Evolutionary conservation across 2,113 vertebrate genomes (phyloP).

Genomic region (Pterocles gutturalis): DNA sequence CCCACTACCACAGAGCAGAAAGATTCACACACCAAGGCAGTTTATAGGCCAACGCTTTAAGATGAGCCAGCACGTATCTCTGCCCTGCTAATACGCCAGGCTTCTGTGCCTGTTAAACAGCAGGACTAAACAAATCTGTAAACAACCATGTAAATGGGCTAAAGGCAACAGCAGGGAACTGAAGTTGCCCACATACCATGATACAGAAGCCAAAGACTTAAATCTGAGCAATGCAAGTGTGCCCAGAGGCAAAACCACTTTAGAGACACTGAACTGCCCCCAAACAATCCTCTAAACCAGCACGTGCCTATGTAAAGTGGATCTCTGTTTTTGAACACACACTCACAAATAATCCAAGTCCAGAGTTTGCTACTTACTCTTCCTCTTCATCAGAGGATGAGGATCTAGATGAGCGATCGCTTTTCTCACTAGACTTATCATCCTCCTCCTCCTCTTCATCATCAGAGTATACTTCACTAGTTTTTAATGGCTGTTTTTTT

Average conservation of each 20-base stretch:
- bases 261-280: background rate
- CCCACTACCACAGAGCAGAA: background rate
- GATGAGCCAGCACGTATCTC: background rate
- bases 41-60: background rate
- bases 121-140: background rate
- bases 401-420: slow-evolving; percentile 91
- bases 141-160: background rate
- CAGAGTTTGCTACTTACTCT: slow-evolving; percentile 83
- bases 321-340: background rate
- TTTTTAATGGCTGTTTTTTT: slow-evolving; percentile 95
- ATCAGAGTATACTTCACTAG: slow-evolving; percentile 97
- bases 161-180: background rate
- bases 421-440: slow-evolving; percentile 97
- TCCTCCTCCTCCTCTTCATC: slow-evolving; percentile 98
- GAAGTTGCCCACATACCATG: background rate
- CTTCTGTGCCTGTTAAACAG: background rate
- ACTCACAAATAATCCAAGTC: background rate
- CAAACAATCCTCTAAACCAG: background rate
- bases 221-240: background rate
- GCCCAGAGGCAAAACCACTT: background rate
- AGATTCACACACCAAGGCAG: background rate
- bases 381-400: slow-evolving; percentile 95
- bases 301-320: background rate
- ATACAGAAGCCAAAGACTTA: background rate
- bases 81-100: background rate